Percentiles rank a stretch among this genome's conserved stretches.
phyloP scores from a whole-genome alignment of 2,797 vertebrate genomes.

The Lithobates sylvaticus region DNA sequence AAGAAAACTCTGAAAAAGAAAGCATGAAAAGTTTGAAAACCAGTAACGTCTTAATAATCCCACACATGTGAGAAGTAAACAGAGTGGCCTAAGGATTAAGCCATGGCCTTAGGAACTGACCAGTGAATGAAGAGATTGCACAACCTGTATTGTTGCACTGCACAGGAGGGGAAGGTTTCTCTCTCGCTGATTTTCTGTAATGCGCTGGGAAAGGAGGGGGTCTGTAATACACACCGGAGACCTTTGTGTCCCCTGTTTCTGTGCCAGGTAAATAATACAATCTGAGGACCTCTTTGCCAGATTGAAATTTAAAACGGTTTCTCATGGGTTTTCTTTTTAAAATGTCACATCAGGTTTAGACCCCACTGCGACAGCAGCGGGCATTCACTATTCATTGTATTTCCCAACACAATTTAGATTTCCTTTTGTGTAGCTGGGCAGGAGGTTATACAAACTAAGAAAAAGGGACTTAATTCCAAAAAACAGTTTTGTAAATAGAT shows the following conservation, averaged over 20 bases:
- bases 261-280: constrained; percentile 17
- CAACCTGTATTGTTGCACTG: neutral
- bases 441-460: constrained; percentile 4
- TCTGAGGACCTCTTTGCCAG: neutral
- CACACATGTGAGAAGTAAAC: neutral
- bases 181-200: neutral
- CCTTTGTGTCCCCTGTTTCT: constrained; percentile 14
- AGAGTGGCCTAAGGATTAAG: constrained; percentile 1
- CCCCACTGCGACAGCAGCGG: neutral
- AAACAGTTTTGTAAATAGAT: constrained; percentile 30
- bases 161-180: neutral
- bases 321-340: neutral
- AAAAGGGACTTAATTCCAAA: constrained; percentile 16
- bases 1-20: neutral
- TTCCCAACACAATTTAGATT: constrained; percentile 16
- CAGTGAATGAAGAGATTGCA: constrained; percentile 6
- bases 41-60: neutral
- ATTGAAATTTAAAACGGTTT: neutral
- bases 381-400: neutral
- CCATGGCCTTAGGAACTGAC: neutral
- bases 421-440: constrained; percentile 22
- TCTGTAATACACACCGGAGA: neutral
- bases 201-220: neutral
- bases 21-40: neutral
- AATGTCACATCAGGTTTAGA: constrained; percentile 5